These are phyloP conservation scores for Tribolium castaneum DNA, from an alignment of 1,140 invertebrate species.

Conservation along the genomic window DNA sequence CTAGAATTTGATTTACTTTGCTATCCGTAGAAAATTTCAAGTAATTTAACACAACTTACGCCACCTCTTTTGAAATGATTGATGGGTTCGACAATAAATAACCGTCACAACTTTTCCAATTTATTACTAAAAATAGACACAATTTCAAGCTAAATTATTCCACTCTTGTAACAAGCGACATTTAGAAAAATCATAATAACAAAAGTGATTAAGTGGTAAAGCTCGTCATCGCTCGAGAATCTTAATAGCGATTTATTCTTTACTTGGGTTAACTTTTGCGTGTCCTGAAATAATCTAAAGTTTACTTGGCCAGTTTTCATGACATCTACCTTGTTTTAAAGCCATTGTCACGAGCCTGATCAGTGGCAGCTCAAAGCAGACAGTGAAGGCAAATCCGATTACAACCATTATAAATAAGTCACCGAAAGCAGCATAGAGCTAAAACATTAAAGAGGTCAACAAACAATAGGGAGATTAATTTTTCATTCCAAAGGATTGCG, in stretches of 20 bases:
- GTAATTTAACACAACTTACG: too few species aligned
- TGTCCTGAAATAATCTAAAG: not conserved
- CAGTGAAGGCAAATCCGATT: conserved; percentile 49
- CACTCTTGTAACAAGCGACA: not conserved
- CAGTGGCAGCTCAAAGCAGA: conserved; percentile 48
- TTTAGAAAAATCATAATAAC: not conserved
- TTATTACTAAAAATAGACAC: not conserved
- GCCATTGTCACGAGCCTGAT: conserved; percentile 24
- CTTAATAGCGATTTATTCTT: not conserved
- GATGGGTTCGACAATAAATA: too few species aligned
- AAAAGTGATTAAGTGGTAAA: not conserved
- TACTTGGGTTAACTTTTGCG: not conserved
- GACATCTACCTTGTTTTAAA: not conserved
- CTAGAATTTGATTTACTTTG: not conserved
- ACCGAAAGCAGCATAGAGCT: conserved; percentile 47
- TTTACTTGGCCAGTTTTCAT: not conserved
- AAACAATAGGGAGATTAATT: conserved; percentile 9
- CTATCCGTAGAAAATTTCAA: not conserved
- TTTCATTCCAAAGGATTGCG: not conserved
- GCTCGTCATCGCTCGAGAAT: not conserved
- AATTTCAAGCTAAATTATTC: not conserved
- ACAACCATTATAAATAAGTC: conserved; percentile 50
- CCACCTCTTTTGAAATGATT: too few species aligned
- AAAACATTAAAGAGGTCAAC: conserved; percentile 35
- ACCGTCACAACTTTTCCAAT: too few species aligned